Evolutionary conservation across 2,797 vertebrate genomes (phyloP).

Genomic region (Cirrhinus mrigala): DNA sequence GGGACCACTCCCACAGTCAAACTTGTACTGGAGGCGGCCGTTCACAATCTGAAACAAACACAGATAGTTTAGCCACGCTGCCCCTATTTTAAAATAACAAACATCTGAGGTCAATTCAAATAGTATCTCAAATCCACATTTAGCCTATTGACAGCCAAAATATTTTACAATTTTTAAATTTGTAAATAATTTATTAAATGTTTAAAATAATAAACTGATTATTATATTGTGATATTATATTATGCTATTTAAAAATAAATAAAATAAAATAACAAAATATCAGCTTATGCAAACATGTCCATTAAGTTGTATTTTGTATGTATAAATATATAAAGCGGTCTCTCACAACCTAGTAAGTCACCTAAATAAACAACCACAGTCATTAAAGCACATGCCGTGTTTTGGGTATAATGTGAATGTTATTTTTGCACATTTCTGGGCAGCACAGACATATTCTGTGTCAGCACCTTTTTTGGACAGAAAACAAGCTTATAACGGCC

Average conservation of each 20-base stretch:
- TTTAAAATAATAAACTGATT: too few relatives aligned
- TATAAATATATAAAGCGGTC: neutral
- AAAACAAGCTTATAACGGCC: neutral
- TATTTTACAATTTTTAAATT: too few relatives aligned
- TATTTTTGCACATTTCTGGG: neutral
- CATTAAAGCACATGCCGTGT: neutral
- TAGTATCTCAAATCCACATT: neutral
- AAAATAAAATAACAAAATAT: neutral
- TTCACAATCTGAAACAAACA: conserved; percentile 85
- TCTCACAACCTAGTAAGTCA: neutral
- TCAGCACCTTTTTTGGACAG: neutral
- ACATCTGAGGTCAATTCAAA: neutral
- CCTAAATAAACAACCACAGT: neutral
- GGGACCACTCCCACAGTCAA: conserved; percentile 96
- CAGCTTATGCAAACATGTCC: neutral
- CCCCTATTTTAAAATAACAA: neutral
- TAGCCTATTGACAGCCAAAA: neutral
- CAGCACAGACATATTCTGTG: neutral
- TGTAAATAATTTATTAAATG: too few relatives aligned
- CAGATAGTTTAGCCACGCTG: neutral
- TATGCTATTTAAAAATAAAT: neutral
- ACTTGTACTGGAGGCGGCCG: conserved; percentile 94
- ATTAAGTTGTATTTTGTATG: neutral
- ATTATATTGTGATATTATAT: neutral
- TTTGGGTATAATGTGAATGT: neutral